Percentiles rank a stretch among this genome's conserved stretches.
Evolutionary conservation across 2,113 vertebrate genomes (phyloP).

Genomic region (Trichomycterus rosablanca): DNA sequence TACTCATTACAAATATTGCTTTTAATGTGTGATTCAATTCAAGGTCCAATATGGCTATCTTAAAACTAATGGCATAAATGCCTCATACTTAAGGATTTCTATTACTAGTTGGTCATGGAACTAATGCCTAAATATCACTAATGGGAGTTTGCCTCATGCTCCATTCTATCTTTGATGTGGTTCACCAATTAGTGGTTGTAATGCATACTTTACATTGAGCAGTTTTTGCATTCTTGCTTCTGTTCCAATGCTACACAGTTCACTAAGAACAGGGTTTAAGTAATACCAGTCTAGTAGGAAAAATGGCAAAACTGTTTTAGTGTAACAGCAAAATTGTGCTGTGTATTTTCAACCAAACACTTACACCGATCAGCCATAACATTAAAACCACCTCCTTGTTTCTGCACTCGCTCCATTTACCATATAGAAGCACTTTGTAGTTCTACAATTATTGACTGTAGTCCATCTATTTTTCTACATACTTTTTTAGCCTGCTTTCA

Average conservation of each 20-base stretch:
- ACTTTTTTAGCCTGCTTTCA: no score
- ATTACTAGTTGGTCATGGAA: slow-evolving; percentile 23
- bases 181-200: slow-evolving; percentile 22
- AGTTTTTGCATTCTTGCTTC: no score
- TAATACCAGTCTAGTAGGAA: slow-evolving; percentile 20
- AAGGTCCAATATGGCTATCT: slow-evolving; percentile 42
- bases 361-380: no score
- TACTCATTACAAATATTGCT: slow-evolving; percentile 58
- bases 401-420: no score
- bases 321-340: not conserved
- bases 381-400: no score
- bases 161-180: slow-evolving; percentile 14
- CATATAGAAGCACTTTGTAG: no score
- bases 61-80: slow-evolving; percentile 57
- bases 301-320: slow-evolving; percentile 1
- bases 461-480: no score
- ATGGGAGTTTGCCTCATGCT: slow-evolving; percentile 25
- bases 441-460: no score
- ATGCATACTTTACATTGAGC: slow-evolving; percentile 1
- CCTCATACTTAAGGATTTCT: slow-evolving; percentile 47
- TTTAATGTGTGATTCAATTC: slow-evolving; percentile 46
- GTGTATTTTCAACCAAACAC: slow-evolving; percentile 26
- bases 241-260: no score
- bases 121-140: slow-evolving; percentile 14
- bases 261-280: slow-evolving; percentile 1